Percentiles rank a stretch among this genome's conserved stretches.
Conservation (phyloP, 2,888 invertebrate species). For the Euplagia quadripunctaria region DNA sequence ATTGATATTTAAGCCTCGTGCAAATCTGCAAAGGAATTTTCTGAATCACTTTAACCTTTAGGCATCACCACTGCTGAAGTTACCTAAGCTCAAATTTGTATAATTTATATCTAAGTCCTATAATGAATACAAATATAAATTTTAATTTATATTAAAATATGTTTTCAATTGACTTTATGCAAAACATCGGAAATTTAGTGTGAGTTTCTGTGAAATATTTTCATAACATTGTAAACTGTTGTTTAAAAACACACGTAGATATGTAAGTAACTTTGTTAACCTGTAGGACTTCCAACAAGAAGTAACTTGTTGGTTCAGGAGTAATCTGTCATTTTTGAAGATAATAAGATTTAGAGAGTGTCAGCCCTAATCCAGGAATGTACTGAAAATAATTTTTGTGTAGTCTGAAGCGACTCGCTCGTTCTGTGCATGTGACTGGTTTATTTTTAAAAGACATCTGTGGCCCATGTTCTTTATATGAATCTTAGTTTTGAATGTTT, state of each 20-base stretch:
- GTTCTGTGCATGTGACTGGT: constrained; percentile 31
- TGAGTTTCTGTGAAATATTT: neutral
- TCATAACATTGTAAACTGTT: neutral
- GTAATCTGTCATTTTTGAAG: neutral
- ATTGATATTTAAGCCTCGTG: constrained; percentile 50
- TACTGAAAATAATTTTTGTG: constrained; percentile 61
- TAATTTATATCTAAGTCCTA: constrained; percentile 14
- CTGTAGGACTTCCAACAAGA: neutral
- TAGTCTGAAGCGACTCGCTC: constrained; percentile 49
- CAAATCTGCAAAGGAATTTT: constrained; percentile 45
- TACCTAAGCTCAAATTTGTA: constrained; percentile 17
- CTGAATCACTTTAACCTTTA: constrained; percentile 40
- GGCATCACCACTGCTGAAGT: constrained; percentile 12
- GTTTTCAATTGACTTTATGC: neutral
- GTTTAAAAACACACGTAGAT: neutral
- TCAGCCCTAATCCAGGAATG: constrained; percentile 58
- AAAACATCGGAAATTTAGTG: neutral
- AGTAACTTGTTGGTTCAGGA: neutral
- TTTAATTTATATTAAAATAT: neutral
- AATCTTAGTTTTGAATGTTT: constrained; percentile 37
- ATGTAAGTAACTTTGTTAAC: neutral
- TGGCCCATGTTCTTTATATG: constrained; percentile 39
- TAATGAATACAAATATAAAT: constrained; percentile 8
- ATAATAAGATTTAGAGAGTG: constrained; percentile 14
- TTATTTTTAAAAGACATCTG: constrained; percentile 51